Conservation (phyloP, 2,113 vertebrate genomes). For the Eurystomus gularis region DNA sequence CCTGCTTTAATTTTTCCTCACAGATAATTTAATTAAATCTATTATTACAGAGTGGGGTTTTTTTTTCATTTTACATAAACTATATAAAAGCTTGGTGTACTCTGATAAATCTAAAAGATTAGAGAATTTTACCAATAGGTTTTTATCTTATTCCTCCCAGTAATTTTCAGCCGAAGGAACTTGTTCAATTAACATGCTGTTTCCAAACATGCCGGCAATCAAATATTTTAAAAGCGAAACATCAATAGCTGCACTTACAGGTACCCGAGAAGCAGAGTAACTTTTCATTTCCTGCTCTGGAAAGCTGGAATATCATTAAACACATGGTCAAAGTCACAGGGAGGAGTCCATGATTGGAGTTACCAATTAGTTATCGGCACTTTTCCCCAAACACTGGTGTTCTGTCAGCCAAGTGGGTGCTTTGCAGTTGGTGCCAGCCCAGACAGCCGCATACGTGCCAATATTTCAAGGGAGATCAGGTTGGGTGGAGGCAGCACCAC, state of each 20-base stretch:
- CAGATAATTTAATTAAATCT: slow-evolving; percentile 25
- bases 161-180: neutral
- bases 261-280: neutral
- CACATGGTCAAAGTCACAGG: neutral
- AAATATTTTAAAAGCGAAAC: neutral
- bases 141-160: neutral
- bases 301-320: neutral
- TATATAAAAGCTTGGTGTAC: neutral
- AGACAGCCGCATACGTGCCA: neutral
- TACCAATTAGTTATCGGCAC: too few relatives aligned
- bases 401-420: accelerated
- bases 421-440: neutral
- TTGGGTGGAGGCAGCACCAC: neutral
- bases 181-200: neutral
- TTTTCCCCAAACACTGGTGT: neutral
- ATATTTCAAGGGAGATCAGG: neutral
- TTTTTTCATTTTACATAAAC: neutral
- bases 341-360: neutral
- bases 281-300: neutral
- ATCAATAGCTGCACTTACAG: neutral
- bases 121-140: neutral
- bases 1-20: neutral
- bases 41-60: neutral
- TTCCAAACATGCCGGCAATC: neutral
- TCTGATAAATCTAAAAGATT: neutral